Percentiles rank a stretch among this genome's conserved stretches.
These are phyloP conservation scores for Acridotheres tristis DNA, from an alignment of 2,797 vertebrate species.

Conservation along the genomic window DNA sequence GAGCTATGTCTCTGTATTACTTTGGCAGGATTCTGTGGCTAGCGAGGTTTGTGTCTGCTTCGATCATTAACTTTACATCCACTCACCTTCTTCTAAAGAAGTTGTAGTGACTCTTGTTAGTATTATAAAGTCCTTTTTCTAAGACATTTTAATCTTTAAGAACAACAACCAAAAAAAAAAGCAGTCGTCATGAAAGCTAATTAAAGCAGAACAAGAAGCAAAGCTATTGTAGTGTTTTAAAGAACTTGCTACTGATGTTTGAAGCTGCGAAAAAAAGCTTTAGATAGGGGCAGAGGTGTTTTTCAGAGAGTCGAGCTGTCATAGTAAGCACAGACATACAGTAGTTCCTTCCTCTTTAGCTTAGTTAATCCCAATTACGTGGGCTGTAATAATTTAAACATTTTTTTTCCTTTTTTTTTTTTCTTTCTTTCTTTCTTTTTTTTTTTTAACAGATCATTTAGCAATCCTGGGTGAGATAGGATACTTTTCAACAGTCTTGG, in stretches of 20 bases:
- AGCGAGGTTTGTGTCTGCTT: constrained; percentile 84
- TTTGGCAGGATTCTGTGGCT: constrained; percentile 83
- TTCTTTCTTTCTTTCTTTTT: background rate
- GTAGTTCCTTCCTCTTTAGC: constrained; percentile 86
- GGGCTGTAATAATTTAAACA: constrained; percentile 84
- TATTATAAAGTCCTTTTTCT: constrained; percentile 82
- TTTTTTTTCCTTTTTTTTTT: background rate
- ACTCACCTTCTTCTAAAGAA: constrained; percentile 83
- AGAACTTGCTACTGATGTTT: constrained; percentile 78
- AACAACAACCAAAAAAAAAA: constrained; percentile 70
- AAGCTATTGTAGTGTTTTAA: constrained; percentile 80
- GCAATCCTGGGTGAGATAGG: background rate
- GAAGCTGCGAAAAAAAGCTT: constrained; percentile 70
- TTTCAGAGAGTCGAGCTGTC: constrained; percentile 77
- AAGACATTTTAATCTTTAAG: constrained; percentile 82
- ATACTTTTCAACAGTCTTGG: constrained; percentile 5
- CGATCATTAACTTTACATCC: constrained; percentile 87
- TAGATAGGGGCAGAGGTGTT: constrained; percentile 74
- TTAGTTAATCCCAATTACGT: constrained; percentile 93
- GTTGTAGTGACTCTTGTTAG: constrained; percentile 84
- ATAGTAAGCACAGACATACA: constrained; percentile 84
- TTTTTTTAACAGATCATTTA: background rate
- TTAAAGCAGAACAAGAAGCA: constrained; percentile 79
- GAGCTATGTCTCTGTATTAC: constrained; percentile 97
- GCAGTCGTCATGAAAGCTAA: constrained; percentile 81